A percentile compares a stretch with the other conserved stretches of the same genome.
These are phyloP conservation scores for Pseudochirops corinnae DNA, from an alignment of 2,797 vertebrate genomes.

Conservation along the genomic window DNA sequence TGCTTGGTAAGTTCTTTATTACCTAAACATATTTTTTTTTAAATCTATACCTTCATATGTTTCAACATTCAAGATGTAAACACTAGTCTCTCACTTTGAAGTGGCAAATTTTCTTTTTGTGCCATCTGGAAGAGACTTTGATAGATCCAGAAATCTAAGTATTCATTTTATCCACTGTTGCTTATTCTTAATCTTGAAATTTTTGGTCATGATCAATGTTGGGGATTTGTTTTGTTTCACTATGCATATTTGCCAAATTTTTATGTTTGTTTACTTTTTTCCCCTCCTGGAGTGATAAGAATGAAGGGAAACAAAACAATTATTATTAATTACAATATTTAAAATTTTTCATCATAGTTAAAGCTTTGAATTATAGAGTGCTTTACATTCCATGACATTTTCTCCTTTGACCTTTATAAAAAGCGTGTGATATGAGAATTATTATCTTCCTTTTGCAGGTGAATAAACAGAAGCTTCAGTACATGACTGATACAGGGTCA, in stretches of 20 bases:
- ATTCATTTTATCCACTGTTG: neutral
- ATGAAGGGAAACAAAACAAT: neutral
- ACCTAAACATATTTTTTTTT: neutral
- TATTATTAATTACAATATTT: neutral
- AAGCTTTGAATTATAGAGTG: neutral
- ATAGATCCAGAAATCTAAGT: neutral
- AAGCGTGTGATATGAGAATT: neutral
- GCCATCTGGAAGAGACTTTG: neutral
- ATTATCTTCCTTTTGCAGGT: neutral
- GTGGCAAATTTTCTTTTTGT: neutral
- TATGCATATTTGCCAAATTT: neutral
- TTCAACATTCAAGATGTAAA: neutral
- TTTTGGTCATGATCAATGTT: neutral
- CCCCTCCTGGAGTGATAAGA: neutral
- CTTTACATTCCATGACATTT: neutral
- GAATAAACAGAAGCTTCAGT: neutral
- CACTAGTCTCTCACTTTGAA: neutral
- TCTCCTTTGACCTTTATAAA: neutral
- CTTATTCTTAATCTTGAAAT: neutral
- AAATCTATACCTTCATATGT: neutral
- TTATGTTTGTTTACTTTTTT: neutral
- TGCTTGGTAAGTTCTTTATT: neutral
- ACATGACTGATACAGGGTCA: neutral
- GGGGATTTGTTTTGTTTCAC: neutral
- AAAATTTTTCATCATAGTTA: neutral